phyloP scores from a whole-genome alignment of 2,113 vertebrate genomes.

The Heterotis niloticus region DNA sequence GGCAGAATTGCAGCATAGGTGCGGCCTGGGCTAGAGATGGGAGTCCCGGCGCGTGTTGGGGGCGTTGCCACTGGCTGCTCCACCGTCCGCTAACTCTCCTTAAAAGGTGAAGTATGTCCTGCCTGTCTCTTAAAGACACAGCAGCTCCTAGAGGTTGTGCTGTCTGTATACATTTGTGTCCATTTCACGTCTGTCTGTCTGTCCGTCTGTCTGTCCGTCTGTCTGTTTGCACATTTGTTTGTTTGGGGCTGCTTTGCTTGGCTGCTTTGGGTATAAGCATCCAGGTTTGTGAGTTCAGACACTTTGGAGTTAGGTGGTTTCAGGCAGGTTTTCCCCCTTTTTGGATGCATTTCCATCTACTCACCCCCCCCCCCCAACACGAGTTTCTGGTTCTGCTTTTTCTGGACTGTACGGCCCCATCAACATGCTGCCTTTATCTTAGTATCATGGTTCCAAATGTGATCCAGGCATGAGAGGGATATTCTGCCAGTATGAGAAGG shows the following conservation, averaged over 20 bases:
- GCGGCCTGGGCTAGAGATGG: background rate
- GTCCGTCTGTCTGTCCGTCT: background rate
- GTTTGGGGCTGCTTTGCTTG: background rate
- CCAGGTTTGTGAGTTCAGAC: background rate
- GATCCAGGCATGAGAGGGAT: background rate
- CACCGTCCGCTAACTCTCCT: constrained; percentile 47
- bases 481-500: background rate
- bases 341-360: too few species aligned
- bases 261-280: too few species aligned
- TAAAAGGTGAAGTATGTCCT: constrained; percentile 67
- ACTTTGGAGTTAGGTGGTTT: too few species aligned
- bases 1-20: too few species aligned
- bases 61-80: constrained; percentile 36
- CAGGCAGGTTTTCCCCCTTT: too few species aligned
- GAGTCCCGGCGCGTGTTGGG: background rate
- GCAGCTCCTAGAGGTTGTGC: background rate
- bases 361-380: too few species aligned
- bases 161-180: constrained; percentile 7
- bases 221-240: background rate
- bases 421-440: background rate
- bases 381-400: too few species aligned
- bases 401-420: too few species aligned
- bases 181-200: background rate
- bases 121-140: constrained; percentile 57
- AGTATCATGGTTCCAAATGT: constrained; percentile 3